Percentiles rank a stretch among this genome's conserved stretches.
Conservation (phyloP, 2,888 invertebrate genomes). For the Dolichomitus sp. region DNA sequence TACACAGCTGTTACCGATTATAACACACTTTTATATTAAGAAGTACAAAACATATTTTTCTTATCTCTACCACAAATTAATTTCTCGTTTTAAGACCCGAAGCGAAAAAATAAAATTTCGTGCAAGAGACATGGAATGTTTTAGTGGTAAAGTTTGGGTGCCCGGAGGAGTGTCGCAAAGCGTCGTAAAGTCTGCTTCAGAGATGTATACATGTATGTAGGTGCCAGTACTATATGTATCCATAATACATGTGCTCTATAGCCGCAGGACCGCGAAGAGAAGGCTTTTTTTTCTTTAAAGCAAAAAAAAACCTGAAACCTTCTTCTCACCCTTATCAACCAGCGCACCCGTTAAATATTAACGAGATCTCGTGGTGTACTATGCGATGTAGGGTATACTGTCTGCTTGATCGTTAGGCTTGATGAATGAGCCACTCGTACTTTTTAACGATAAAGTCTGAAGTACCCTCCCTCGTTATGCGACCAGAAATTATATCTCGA, state of each 20-base stretch:
- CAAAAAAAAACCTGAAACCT: slow-evolving; percentile 36
- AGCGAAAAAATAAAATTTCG: slow-evolving; percentile 29
- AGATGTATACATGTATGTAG: slow-evolving; percentile 19
- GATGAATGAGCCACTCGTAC: slow-evolving; percentile 59
- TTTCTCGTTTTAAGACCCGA: not conserved
- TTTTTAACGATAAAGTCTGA: slow-evolving; percentile 59
- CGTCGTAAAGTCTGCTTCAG: slow-evolving; percentile 38
- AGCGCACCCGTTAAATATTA: slow-evolving; percentile 58
- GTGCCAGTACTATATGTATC: slow-evolving; percentile 27
- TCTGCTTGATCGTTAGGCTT: slow-evolving; percentile 54
- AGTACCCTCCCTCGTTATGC: slow-evolving; percentile 14
- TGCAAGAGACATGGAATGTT: slow-evolving; percentile 26
- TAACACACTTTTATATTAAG: not conserved
- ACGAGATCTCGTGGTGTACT: slow-evolving; percentile 42
- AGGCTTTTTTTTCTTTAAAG: slow-evolving; percentile 25
- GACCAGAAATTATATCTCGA: slow-evolving; percentile 42
- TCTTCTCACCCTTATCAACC: slow-evolving; percentile 37
- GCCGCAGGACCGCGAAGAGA: slow-evolving; percentile 23
- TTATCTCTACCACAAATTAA: not conserved
- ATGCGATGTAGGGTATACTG: not conserved
- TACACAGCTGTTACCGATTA: slow-evolving; percentile 6
- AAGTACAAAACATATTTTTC: not conserved
- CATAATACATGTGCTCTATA: slow-evolving; percentile 29
- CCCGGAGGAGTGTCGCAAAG: slow-evolving; percentile 38
- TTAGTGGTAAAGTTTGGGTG: slow-evolving; percentile 38